Evolutionary conservation across 2,797 vertebrate genomes (phyloP).

Genomic region (Pangasius sanitwongsei): DNA sequence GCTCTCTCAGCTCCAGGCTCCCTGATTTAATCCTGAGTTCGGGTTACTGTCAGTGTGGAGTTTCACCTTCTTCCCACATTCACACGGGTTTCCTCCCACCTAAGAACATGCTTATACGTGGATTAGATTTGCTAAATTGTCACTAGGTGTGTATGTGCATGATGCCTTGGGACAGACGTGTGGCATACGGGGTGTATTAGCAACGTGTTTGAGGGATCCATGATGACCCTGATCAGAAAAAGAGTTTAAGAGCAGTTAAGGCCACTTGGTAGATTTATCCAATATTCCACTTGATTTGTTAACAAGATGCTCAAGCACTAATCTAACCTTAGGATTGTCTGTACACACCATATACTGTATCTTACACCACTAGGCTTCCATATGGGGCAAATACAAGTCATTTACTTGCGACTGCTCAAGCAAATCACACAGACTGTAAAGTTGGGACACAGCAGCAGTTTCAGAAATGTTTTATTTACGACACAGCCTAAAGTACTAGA

Average conservation of each 20-base stretch:
- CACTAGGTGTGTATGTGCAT: neutral
- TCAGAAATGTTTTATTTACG: neutral
- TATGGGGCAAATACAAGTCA: neutral
- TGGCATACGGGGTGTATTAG: neutral
- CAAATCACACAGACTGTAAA: neutral
- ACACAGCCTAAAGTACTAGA: neutral
- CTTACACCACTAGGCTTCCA: neutral
- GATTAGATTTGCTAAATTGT: neutral
- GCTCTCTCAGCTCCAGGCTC: neutral
- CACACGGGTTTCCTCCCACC: neutral
- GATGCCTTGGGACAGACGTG: neutral
- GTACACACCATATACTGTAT: neutral
- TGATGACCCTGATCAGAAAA: neutral
- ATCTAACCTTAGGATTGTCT: neutral
- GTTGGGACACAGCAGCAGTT: neutral
- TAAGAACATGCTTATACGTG: neutral
- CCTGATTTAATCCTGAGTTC: neutral
- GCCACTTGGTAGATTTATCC: neutral
- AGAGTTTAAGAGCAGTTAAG: neutral
- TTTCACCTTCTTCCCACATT: too few species aligned
- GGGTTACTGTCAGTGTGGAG: neutral
- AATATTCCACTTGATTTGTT: neutral
- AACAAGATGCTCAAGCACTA: neutral
- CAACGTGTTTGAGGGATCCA: too few species aligned
- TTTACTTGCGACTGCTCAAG: neutral